A percentile compares a stretch with the other conserved stretches of the same genome.
Conservation (phyloP, 2,797 vertebrate species). For the Simalia tracyae region DNA sequence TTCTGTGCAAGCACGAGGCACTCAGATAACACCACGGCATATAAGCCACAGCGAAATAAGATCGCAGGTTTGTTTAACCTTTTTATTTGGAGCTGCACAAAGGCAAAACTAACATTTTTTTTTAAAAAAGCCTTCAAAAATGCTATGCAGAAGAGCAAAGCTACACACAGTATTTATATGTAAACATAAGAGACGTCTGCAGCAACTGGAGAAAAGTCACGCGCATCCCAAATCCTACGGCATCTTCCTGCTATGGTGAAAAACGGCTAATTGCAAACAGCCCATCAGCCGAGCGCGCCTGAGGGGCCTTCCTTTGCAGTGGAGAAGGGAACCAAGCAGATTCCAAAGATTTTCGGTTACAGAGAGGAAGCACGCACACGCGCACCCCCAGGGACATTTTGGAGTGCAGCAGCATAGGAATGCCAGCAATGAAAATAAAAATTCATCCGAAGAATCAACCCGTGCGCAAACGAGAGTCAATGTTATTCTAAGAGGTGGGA, state of each 20-base stretch:
- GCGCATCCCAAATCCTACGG: too few species aligned
- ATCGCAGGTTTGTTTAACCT: background rate
- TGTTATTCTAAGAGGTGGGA: background rate
- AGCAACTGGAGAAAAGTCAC: background rate
- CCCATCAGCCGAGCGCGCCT: background rate
- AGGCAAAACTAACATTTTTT: background rate
- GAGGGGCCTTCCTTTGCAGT: background rate
- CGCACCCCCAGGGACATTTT: background rate
- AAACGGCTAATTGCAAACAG: background rate
- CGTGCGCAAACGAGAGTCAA: background rate
- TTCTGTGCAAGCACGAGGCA: background rate
- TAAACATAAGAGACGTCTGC: too few species aligned
- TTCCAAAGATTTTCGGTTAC: background rate
- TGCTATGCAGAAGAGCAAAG: background rate
- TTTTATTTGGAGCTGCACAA: constrained; percentile 1
- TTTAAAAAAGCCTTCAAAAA: background rate
- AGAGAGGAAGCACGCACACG: background rate
- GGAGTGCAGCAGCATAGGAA: background rate
- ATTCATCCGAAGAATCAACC: too few species aligned
- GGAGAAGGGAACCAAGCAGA: background rate
- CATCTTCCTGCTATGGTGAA: background rate
- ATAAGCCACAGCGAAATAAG: background rate
- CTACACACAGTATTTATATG: background rate
- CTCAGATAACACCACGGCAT: too few species aligned
- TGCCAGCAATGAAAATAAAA: background rate